These are phyloP conservation scores for Scomber japonicus DNA, from an alignment of 2,113 vertebrate species.

Conservation along the genomic window DNA sequence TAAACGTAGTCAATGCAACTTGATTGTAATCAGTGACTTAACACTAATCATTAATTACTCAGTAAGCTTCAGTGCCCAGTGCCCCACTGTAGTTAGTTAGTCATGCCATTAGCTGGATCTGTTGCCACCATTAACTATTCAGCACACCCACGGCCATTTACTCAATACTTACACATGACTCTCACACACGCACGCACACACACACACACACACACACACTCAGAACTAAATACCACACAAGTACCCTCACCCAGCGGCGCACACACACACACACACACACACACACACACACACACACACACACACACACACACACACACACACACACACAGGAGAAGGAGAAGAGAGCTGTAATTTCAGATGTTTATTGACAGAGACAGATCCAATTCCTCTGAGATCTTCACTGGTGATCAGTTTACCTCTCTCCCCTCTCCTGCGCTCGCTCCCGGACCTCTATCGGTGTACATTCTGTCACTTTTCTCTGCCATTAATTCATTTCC, in stretches of 20 bases:
- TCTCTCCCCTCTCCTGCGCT: constrained; percentile 16
- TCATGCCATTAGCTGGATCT: constrained; percentile 68
- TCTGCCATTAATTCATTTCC: constrained; percentile 15
- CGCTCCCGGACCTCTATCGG: constrained; percentile 11
- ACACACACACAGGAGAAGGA: background rate
- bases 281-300: constrained; percentile 10
- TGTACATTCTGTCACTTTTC: constrained; percentile 19
- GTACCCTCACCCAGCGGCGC: constrained; percentile 1
- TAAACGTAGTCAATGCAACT: constrained; percentile 16
- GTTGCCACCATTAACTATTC: constrained; percentile 76
- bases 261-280: constrained; percentile 21
- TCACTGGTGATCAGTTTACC: constrained; percentile 61
- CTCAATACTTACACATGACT: constrained; percentile 60
- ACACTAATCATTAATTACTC: constrained; percentile 64
- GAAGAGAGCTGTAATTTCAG: constrained; percentile 78
- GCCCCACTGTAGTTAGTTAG: constrained; percentile 56
- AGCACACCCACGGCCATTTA: constrained; percentile 63
- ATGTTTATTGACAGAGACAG: constrained; percentile 75
- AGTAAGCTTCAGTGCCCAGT: constrained; percentile 37
- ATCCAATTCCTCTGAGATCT: constrained; percentile 63
- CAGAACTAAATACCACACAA: background rate
- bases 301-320: constrained; percentile 7
- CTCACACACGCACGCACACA: constrained; percentile 27
- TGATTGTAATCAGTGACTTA: constrained; percentile 58
- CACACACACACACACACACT: constrained; percentile 29